These are phyloP conservation scores for Cebus imitator DNA, from an alignment of 2,113 vertebrate genomes.

Conservation along the genomic window DNA sequence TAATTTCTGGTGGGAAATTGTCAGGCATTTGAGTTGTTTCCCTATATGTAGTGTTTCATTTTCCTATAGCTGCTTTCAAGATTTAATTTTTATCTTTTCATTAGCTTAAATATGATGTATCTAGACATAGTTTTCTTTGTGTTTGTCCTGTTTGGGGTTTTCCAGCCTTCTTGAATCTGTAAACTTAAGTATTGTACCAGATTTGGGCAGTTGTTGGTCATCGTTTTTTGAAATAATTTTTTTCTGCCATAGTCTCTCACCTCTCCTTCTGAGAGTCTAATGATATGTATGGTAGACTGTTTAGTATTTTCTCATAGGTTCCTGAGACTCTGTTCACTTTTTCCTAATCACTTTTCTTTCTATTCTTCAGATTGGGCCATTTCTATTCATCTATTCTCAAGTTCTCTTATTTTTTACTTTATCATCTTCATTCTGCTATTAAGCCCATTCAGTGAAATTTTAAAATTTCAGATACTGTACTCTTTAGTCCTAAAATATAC, in stretches of 20 bases:
- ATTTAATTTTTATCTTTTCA: background rate
- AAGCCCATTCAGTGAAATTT: background rate
- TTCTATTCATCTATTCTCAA: background rate
- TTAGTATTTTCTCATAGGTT: background rate
- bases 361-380: background rate
- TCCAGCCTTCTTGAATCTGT: background rate
- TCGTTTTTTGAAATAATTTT: constrained; percentile 6
- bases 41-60: background rate
- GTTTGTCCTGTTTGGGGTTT: background rate
- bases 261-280: background rate
- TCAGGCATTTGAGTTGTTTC: background rate
- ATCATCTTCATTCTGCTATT: background rate
- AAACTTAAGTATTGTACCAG: background rate
- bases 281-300: background rate
- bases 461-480: background rate
- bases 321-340: background rate
- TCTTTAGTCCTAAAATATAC: background rate
- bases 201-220: background rate
- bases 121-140: background rate
- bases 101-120: background rate
- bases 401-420: background rate
- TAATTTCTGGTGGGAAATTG: background rate
- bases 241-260: background rate
- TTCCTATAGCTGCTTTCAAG: constrained; percentile 9
- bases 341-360: background rate